Evolutionary conservation across 2,113 vertebrate species (phyloP).

Genomic region (Coturnix japonica): DNA sequence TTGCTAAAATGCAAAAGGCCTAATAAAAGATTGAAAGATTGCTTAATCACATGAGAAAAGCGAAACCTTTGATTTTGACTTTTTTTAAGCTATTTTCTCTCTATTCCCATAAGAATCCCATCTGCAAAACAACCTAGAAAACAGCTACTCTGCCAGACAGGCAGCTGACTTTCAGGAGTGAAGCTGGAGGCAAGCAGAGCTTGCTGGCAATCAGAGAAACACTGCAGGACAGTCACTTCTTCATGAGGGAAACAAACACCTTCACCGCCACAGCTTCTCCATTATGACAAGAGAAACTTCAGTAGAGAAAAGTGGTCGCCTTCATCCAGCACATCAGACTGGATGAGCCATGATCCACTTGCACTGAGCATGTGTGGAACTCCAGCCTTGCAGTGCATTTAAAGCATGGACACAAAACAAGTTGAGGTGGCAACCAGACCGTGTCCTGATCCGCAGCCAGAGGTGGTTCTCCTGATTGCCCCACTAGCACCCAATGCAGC

Average conservation of each 20-base stretch:
- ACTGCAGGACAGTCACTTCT: background rate
- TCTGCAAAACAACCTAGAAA: constrained; percentile 1
- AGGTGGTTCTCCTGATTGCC: background rate
- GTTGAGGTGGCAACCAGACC: background rate
- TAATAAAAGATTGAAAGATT: background rate
- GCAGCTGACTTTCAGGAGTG: background rate
- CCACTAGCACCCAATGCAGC: background rate
- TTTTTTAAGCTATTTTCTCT: background rate
- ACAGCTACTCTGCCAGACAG: background rate
- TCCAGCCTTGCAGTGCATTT: background rate
- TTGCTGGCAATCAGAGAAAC: background rate
- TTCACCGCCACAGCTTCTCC: background rate
- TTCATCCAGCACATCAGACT: background rate
- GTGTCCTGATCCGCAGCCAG: background rate
- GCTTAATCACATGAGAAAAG: background rate
- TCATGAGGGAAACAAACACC: background rate
- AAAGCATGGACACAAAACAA: background rate
- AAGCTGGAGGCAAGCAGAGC: background rate
- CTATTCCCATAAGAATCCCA: constrained; percentile 10
- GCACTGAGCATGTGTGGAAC: rapidly evolving
- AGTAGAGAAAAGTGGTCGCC: background rate
- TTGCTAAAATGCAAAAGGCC: background rate
- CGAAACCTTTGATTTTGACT: background rate
- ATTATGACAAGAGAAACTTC: background rate
- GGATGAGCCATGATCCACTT: background rate